Percentiles rank a stretch among this genome's conserved stretches.
Evolutionary conservation across 2,888 invertebrate genomes (phyloP).

Genomic region (Mechanitis messenoides): DNA sequence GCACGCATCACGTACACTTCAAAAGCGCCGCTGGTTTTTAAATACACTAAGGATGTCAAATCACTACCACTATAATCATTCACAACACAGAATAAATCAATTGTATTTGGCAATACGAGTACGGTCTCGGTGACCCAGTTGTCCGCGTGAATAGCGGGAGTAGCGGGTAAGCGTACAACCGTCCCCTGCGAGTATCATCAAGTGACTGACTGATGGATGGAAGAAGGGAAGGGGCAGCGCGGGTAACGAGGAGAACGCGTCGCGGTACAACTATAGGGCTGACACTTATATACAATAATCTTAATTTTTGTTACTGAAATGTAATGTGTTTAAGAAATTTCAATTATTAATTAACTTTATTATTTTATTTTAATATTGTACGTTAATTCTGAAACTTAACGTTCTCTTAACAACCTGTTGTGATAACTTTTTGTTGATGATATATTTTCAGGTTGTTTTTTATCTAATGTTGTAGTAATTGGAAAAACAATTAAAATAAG

Average conservation of each 20-base stretch:
- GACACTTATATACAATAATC: constrained; percentile 14
- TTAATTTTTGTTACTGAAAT: constrained; percentile 1
- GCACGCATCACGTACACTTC: constrained; percentile 75
- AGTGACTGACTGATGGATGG: constrained; percentile 69
- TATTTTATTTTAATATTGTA: background rate
- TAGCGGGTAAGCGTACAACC: constrained; percentile 45
- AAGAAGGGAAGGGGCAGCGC: constrained; percentile 41
- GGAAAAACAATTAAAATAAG: no score
- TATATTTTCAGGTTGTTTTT: no score
- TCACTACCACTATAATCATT: constrained; percentile 57
- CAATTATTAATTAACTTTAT: background rate
- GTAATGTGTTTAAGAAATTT: constrained; percentile 4
- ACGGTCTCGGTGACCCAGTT: constrained; percentile 68
- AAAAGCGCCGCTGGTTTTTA: constrained; percentile 67
- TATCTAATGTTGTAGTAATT: no score
- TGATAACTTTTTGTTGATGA: no score
- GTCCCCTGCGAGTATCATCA: constrained; percentile 52
- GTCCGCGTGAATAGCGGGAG: constrained; percentile 62
- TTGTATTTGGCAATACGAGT: constrained; percentile 46
- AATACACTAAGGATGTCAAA: constrained; percentile 48
- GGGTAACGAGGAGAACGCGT: constrained; percentile 37
- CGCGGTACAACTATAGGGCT: constrained; percentile 30
- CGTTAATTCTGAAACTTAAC: background rate
- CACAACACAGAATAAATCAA: constrained; percentile 53
- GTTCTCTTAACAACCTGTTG: background rate